phyloP scores from a whole-genome alignment of 2,888 invertebrate species.

The Globia sparganii region DNA sequence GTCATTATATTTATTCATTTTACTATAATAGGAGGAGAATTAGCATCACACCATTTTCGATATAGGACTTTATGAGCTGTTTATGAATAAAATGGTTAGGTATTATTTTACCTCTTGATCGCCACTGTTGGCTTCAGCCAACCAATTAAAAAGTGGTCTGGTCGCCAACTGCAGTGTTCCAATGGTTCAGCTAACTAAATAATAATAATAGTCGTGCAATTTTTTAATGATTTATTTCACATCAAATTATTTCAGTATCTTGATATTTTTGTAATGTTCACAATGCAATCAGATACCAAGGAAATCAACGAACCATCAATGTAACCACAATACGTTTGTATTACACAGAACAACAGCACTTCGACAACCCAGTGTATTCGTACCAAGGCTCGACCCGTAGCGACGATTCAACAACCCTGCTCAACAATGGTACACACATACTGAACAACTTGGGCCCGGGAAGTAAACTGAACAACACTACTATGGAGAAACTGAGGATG shows the following conservation, averaged over 20 bases:
- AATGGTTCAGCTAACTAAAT: background rate
- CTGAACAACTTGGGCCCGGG: constrained; percentile 90
- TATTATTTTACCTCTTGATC: background rate
- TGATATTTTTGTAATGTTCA: background rate
- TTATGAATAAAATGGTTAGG: background rate
- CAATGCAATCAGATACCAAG: background rate
- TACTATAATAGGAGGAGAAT: background rate
- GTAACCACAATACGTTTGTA: background rate
- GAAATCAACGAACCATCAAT: background rate
- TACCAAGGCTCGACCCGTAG: constrained; percentile 91
- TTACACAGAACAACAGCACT: constrained; percentile 94
- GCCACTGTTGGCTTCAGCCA: background rate
- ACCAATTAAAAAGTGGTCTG: background rate
- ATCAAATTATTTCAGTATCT: background rate
- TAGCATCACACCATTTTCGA: background rate
- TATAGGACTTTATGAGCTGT: background rate
- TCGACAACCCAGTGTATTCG: constrained; percentile 97
- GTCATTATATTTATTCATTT: background rate
- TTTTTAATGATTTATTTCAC: background rate
- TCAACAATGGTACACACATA: constrained; percentile 90
- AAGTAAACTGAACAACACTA: constrained; percentile 90
- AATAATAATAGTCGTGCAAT: background rate
- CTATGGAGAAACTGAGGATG: constrained; percentile 90
- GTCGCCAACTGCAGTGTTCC: background rate
- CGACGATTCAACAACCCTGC: constrained; percentile 89